A percentile compares a stretch with the other conserved stretches of the same genome.
Evolutionary conservation across 2,797 vertebrate species (phyloP).

Genomic region (Rhabdophis nuchalis): DNA sequence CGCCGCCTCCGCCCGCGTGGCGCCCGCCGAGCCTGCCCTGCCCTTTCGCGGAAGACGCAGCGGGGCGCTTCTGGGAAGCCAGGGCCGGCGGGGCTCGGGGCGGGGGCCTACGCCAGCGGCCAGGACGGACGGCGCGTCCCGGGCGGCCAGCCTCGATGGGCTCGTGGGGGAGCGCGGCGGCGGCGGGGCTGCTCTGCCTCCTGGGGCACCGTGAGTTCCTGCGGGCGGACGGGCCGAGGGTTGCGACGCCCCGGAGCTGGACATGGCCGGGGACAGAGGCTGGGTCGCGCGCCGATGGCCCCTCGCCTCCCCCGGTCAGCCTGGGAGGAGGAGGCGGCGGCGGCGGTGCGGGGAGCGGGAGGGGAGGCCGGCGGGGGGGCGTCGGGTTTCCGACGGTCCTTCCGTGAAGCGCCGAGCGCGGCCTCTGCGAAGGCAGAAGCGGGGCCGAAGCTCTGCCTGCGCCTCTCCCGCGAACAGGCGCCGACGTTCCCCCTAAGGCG

Average conservation of each 20-base stretch:
- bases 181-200: not conserved
- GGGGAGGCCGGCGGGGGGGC: not conserved
- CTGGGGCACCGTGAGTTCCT: not conserved
- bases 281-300: not conserved
- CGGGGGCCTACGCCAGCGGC: not conserved
- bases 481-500: rapidly evolving
- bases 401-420: not conserved
- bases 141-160: not conserved
- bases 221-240: not conserved
- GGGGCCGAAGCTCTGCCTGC: not conserved
- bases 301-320: not conserved
- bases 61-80: not conserved
- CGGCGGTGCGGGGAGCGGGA: not conserved
- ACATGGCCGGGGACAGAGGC: not conserved
- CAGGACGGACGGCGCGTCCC: not conserved
- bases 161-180: not conserved
- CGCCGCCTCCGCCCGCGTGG: not conserved
- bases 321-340: not conserved
- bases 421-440: not conserved
- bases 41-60: not conserved
- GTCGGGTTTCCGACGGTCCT: not conserved
- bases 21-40: not conserved
- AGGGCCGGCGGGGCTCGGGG: too few relatives aligned
- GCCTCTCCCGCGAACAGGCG: not conserved
- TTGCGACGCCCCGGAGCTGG: not conserved